A percentile compares a stretch with the other conserved stretches of the same genome.
These are phyloP conservation scores for Agrilus mali DNA, from an alignment of 2,888 invertebrate species.

Conservation along the genomic window DNA sequence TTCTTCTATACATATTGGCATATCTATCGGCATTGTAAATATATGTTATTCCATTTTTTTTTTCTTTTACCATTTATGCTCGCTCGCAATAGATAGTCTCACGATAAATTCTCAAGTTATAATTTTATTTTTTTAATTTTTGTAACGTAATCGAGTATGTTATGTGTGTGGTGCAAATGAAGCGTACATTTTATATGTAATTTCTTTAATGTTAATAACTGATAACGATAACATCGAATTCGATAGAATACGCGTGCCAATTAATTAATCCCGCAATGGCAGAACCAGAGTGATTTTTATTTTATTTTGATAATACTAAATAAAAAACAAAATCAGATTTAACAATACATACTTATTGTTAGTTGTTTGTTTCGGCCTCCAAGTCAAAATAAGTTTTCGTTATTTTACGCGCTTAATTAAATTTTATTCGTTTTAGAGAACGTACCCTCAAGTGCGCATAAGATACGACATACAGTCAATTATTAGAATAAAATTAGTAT, in stretches of 20 bases:
- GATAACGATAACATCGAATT: not conserved
- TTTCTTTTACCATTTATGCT: too few species aligned
- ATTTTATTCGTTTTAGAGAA: too few species aligned
- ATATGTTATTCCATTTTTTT: constrained; percentile 2
- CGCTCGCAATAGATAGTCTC: constrained; percentile 19
- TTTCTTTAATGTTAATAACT: not conserved
- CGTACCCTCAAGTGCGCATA: too few species aligned
- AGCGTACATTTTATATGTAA: not conserved
- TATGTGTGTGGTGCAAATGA: not conserved
- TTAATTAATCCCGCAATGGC: not conserved
- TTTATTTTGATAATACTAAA: too few species aligned
- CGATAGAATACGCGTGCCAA: not conserved
- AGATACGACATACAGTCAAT: too few species aligned
- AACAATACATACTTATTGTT: too few species aligned
- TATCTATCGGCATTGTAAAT: constrained; percentile 7
- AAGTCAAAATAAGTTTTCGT: too few species aligned
- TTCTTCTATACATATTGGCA: not conserved
- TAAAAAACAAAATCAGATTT: too few species aligned
- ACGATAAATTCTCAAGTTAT: constrained; percentile 14
- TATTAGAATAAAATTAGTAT: too few species aligned
- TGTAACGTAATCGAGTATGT: not conserved
- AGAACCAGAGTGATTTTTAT: too few species aligned
- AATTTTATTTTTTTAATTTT: constrained; percentile 9
- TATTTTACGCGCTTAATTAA: too few species aligned
- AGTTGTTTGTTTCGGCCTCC: too few species aligned